Conservation (phyloP, 2,888 invertebrate species). For the Parnassius apollo region DNA sequence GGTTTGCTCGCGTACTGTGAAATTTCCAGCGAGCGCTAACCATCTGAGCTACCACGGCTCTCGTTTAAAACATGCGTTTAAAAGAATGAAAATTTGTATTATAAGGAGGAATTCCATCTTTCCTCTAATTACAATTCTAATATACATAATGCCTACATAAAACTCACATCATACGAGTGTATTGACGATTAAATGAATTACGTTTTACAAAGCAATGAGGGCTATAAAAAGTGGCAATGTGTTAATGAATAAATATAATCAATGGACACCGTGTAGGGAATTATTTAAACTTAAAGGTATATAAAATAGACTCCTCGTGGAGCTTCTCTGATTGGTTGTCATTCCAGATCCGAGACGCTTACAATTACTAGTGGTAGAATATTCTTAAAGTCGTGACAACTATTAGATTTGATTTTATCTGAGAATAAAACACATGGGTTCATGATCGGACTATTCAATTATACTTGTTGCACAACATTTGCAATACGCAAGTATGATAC, state of each 20-base stretch:
- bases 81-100: too few relatives aligned
- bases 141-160: too few relatives aligned
- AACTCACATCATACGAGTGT: too few relatives aligned
- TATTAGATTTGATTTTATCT: conserved; percentile 18
- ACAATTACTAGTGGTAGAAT: conserved; percentile 34
- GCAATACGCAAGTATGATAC: conserved; percentile 1
- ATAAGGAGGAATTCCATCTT: too few relatives aligned
- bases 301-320: too few relatives aligned
- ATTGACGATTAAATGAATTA: too few relatives aligned
- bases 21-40: too few relatives aligned
- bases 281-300: conserved; percentile 19
- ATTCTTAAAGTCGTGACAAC: conserved; percentile 37
- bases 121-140: too few relatives aligned
- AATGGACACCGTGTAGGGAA: conserved; percentile 14
- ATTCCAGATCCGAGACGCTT: conserved; percentile 32
- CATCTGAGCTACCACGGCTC: too few relatives aligned
- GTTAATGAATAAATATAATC: conserved; percentile 10
- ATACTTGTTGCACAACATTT: conserved; percentile 1
- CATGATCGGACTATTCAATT: conserved; percentile 22
- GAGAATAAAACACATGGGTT: conserved; percentile 1
- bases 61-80: too few relatives aligned
- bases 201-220: too few relatives aligned
- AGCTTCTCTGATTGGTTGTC: conserved; percentile 28
- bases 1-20: too few relatives aligned
- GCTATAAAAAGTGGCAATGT: conserved; percentile 16